Conservation (phyloP, 2,888 invertebrate genomes). For the Cantharis nigra region DNA sequence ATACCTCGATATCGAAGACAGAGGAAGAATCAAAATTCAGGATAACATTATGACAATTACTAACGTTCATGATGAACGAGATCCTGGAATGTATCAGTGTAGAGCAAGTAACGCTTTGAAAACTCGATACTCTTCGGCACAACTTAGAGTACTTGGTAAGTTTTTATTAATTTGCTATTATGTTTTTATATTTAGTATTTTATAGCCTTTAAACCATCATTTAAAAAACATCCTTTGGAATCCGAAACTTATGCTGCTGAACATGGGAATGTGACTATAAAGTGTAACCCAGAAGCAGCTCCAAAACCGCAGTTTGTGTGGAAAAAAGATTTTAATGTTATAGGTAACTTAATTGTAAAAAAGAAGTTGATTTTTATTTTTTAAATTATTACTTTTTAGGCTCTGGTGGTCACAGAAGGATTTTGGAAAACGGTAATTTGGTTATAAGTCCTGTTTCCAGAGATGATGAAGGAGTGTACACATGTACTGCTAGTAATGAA, state of each 20-base stretch:
- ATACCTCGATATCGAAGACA: slow-evolving; percentile 67
- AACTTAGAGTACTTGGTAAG: slow-evolving; percentile 83
- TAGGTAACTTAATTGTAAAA: slow-evolving; percentile 49
- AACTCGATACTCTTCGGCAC: slow-evolving; percentile 84
- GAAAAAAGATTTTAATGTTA: slow-evolving; percentile 84
- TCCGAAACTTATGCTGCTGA: slow-evolving; percentile 90
- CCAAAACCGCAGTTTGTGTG: slow-evolving; percentile 87
- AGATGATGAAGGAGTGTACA: slow-evolving; percentile 86
- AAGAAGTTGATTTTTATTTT: neutral
- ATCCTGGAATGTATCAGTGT: slow-evolving; percentile 96
- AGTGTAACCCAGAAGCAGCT: slow-evolving; percentile 93
- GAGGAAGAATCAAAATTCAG: slow-evolving; percentile 79
- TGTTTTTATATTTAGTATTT: slow-evolving; percentile 11
- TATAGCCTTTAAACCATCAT: slow-evolving; percentile 76
- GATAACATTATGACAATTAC: slow-evolving; percentile 83
- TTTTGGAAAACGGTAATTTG: slow-evolving; percentile 84
- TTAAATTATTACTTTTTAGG: slow-evolving; percentile 52
- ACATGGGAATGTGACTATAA: slow-evolving; percentile 87
- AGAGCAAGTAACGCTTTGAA: slow-evolving; percentile 86
- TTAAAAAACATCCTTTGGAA: slow-evolving; percentile 86
- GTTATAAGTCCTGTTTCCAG: slow-evolving; percentile 82
- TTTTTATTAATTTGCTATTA: slow-evolving; percentile 22
- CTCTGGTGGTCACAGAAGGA: slow-evolving; percentile 78
- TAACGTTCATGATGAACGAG: slow-evolving; percentile 74
- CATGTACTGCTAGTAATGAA: slow-evolving; percentile 82